Evolutionary conservation across 2,113 vertebrate genomes (phyloP).

Genomic region (Actenoides lindsayi): DNA sequence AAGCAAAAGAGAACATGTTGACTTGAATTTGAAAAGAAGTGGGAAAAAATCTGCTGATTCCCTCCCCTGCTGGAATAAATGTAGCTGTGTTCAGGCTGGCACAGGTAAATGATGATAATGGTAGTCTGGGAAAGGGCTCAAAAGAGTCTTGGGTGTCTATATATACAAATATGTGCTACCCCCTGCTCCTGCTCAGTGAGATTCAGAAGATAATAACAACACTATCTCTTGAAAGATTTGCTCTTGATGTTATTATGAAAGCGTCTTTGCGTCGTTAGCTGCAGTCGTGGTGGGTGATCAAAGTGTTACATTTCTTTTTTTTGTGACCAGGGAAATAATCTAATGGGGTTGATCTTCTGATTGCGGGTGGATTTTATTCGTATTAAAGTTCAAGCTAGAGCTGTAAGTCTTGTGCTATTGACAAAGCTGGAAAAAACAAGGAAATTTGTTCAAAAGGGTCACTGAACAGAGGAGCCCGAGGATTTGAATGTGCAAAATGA

Average conservation of each 20-base stretch:
- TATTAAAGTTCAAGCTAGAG: background rate
- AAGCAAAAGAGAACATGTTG: background rate
- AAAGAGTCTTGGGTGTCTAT: background rate
- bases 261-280: background rate
- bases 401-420: background rate
- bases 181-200: background rate
- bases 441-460: background rate
- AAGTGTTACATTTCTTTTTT: background rate
- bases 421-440: background rate
- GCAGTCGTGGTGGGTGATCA: background rate
- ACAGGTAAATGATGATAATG: background rate
- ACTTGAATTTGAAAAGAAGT: background rate
- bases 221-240: background rate
- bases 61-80: background rate
- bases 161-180: background rate
- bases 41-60: background rate
- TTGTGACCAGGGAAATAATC: background rate
- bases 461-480: background rate
- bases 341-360: background rate
- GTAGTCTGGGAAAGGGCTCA: background rate
- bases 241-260: background rate
- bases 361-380: background rate
- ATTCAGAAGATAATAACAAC: background rate
- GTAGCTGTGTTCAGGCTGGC: background rate
- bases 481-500: rapidly evolving